Evolutionary conservation across 1,140 invertebrate species (phyloP), one percentile per base, ranked within the genome.

Genomic region (Propsilocerus akamusi): DNA sequence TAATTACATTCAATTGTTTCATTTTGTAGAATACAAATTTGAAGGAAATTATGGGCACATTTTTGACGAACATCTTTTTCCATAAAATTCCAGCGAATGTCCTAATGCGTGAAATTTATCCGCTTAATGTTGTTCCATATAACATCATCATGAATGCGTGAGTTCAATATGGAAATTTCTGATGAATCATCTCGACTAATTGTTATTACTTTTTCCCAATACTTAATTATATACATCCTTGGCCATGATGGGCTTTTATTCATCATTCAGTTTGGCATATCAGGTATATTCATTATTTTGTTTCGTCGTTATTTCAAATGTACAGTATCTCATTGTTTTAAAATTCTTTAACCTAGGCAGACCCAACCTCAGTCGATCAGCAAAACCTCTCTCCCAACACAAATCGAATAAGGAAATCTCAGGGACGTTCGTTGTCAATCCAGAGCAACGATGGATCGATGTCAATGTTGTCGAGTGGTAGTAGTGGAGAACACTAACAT

Each of bases 71-170:
- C 63, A 94, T 93, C 20, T 85, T 91, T 58, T 93, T 92, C 61
- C 87, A 94, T 59, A 93, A 92, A 68, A 93, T 95, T 34, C 90
- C 90, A 1, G 87, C 89, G 2, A 90, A 87, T 53, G 86, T 91
- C n/a, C 67, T 95, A 46, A 93, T 95, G 88, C 76, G 85, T 47
- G 90, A 95, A 58, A 83, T 95, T n/a, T 83, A 92, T 70, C 89
- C 88, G 0, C 64, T 94, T 26, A 79, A 79, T 24, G 67, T 93
- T 41, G 87, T 94, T 12, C 88, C 89, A 0, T 82, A 90, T 63
- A 78, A 78, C 53, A 88, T 88, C 55, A 89, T 89, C 53, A 86
- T 92, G 80, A 91, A 87, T 58, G 87, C 88, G 32, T 65, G 88
- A 53, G 86, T 84, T 49, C 88, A 85, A 69, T 85, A 87, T 83